Evolutionary conservation across 2,113 vertebrate genomes (phyloP).

Genomic region (Diadophis punctatus): DNA sequence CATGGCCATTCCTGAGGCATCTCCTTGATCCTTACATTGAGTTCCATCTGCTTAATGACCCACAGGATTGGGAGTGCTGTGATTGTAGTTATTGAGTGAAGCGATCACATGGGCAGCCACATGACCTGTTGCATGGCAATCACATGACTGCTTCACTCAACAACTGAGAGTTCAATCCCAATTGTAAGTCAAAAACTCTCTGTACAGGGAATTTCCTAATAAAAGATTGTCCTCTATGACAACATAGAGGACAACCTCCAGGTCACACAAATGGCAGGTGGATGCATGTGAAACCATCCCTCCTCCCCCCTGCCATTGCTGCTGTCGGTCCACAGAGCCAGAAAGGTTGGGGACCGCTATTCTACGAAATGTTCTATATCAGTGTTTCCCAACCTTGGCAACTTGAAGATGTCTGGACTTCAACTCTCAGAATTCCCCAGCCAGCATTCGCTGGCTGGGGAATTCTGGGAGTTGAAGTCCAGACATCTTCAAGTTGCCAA

Average conservation of each 20-base stretch:
- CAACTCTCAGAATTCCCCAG: too few species aligned
- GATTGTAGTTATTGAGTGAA: neutral
- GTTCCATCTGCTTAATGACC: too few species aligned
- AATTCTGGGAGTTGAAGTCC: too few species aligned
- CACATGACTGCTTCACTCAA: neutral
- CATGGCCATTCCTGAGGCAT: too few species aligned
- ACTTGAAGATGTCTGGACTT: too few species aligned
- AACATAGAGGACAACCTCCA: too few species aligned
- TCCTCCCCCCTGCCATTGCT: too few species aligned
- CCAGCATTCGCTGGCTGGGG: too few species aligned
- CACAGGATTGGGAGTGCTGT: neutral
- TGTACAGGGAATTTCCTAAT: neutral
- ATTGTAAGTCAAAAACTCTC: neutral
- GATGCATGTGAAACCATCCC: neutral
- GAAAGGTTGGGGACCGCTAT: neutral
- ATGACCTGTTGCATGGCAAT: neutral
- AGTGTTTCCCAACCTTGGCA: too few species aligned
- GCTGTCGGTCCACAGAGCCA: neutral
- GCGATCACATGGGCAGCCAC: neutral
- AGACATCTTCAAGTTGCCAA: neutral
- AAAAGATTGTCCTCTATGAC: neutral
- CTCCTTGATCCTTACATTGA: too few species aligned
- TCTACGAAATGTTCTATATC: neutral
- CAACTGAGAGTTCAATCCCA: neutral
- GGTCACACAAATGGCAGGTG: neutral